Base-by-base conservation (phyloP, 2,113 vertebrate species). In the Scatophagus argus region DNA sequence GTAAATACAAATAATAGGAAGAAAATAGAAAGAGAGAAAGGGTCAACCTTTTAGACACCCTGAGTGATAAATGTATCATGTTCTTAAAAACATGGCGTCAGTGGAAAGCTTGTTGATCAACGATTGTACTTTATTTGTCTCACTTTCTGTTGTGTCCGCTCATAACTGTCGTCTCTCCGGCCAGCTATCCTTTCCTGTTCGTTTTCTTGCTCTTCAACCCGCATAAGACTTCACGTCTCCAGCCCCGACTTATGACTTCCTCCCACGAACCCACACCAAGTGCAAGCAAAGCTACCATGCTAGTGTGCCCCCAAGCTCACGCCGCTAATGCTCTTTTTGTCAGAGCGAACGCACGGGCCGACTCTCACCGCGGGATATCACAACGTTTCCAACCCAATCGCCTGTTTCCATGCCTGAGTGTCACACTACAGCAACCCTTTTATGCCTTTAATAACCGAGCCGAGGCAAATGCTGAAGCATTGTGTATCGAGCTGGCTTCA, bases 1-100 rank as follows among this genome's bases (percentile, higher is more conserved):
- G 93, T 94, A 95, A 86, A 94, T 94, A 94, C 74, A 86, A 89
- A 83, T 89, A 82, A 32, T 82, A 87, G 73, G 77, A 77, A 89
- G 76, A 76, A 89, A 89, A 84, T 52, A 51, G 62, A 80, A 78
- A 75, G 77, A 54, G 83, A 81, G 74, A 68, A 61, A 76, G 83
- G 83, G 81, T 87, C 76, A 72, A 86, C 73, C 85, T 90, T 91
- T 91, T 87, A 78, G 74, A 90, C 86, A 17, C 79, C 83, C 75
- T 51, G 79, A 80, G 61, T 72, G 76, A 77, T 90, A 81, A 83
- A 79, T 88, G 85, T 89, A 80, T 86, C 78, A 84, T 91, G 88
- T 88, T 89, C 74, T 90, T 84, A 47, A 66, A 76, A 89, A 89
- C 91, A 92, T 90, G 87, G 83, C 84, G 74, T 91, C 82, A 87